Evolutionary conservation across 2,113 vertebrate species (phyloP), one percentile per base, ranked within the genome.

Genomic region (Calidris pugnax): DNA sequence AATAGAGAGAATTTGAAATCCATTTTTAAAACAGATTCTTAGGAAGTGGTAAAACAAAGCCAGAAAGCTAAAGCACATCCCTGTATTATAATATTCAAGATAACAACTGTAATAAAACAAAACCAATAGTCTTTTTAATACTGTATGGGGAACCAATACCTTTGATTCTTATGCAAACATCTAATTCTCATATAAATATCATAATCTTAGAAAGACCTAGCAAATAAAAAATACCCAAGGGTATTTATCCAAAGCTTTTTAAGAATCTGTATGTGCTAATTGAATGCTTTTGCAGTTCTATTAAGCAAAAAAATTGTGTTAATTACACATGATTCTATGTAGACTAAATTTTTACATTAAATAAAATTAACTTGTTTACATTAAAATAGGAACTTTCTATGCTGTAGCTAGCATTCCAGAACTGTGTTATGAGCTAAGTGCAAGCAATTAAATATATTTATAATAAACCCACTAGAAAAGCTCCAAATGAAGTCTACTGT

Each of bases 121-220:
- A 90, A 55, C 22, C 6, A 67, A 69, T 62, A 62, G 18, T 43
- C 16, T 51, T 62, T 79, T 89, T 85, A 85, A 74, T 64, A 53
- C 14, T 51, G 21, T 39, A 23, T 68, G 48, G 64, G 17, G 51
- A 92, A 56, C 10, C 75, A 89, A 89, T 75, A 75, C 41, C 7
- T 78, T 85, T 85, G 77, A 96, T 85, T 95, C 87, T 94, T 93
- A 93, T 68, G 62, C n/a, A 95, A 90, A 89, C 50, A 88, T 76
- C 45, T 86, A 22, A 88, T 86, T 88, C 67, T 92, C 41, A 41
- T 33, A 84, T 71, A 59, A 85, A 93, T 80, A 96, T 77, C 18
- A 50, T 85, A 93, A 88, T 92, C 88, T 93, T 88, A 53, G 53
- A 90, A 95, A 92, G 50, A 83, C 15, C 22, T 66, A 62, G 41